These are phyloP conservation scores for Xestia xanthographa DNA, from an alignment of 2,888 invertebrate genomes.

Conservation along the genomic window DNA sequence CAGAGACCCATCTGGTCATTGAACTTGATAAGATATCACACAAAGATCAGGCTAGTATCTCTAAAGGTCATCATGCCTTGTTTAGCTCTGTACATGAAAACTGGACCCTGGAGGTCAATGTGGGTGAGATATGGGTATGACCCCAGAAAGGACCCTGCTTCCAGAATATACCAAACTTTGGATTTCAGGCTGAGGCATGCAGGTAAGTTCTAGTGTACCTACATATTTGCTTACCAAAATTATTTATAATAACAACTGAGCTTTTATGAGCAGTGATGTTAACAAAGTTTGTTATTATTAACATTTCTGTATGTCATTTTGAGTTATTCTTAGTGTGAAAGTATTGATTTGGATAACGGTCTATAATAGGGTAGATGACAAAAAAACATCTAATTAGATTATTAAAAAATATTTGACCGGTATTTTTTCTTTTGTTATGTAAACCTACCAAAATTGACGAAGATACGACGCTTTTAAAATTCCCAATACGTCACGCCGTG, in stretches of 20 bases:
- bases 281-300: not conserved
- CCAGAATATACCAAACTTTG: constrained; percentile 96
- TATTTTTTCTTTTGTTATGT: too few species aligned
- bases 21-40: constrained; percentile 92
- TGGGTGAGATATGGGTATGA: constrained; percentile 98
- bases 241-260: not conserved
- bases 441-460: too few species aligned
- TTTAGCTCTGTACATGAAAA: constrained; percentile 95
- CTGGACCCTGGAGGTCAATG: constrained; percentile 97
- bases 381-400: too few species aligned
- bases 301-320: not conserved
- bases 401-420: too few species aligned
- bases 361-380: not conserved
- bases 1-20: constrained; percentile 97
- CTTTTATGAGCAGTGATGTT: not conserved
- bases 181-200: constrained; percentile 94
- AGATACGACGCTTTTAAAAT: too few species aligned
- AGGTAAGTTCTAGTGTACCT: constrained; percentile 84
- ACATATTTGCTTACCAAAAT: not conserved
- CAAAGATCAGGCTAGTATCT: constrained; percentile 91
- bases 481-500: too few species aligned
- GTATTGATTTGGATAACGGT: not conserved
- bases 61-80: constrained; percentile 95
- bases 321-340: not conserved
- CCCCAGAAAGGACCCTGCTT: constrained; percentile 94